Conservation (phyloP, 2,888 invertebrate species). For the Lobophora halterata region DNA sequence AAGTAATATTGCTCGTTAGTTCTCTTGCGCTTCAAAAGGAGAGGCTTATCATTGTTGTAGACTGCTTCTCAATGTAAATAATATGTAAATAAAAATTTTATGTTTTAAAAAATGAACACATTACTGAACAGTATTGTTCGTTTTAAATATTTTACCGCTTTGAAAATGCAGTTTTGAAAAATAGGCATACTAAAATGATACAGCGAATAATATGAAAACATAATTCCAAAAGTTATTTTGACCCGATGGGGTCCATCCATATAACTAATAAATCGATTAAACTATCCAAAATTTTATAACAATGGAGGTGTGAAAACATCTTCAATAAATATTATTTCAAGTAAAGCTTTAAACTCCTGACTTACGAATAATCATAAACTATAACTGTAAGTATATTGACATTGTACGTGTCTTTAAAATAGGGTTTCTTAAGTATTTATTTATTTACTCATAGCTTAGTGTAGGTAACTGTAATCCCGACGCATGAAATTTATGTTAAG, state of each 20-base stretch:
- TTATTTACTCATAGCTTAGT: slow-evolving; percentile 57
- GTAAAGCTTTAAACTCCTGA: slow-evolving; percentile 41
- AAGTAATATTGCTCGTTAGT: slow-evolving; percentile 26
- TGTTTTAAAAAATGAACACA: too few relatives aligned
- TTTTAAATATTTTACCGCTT: not conserved
- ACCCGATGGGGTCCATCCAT: too few relatives aligned
- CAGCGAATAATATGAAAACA: too few relatives aligned
- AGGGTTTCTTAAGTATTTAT: slow-evolving; percentile 57
- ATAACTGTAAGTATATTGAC: slow-evolving; percentile 30
- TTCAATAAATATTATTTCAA: too few relatives aligned
- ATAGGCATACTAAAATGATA: not conserved
- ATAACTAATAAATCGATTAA: too few relatives aligned
- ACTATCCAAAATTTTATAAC: too few relatives aligned
- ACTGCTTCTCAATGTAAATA: slow-evolving; percentile 57
- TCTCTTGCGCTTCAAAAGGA: slow-evolving; percentile 41
- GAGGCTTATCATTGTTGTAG: slow-evolving; percentile 51
- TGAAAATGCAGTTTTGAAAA: too few relatives aligned
- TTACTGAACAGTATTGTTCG: too few relatives aligned
- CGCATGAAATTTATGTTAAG: slow-evolving; percentile 41
- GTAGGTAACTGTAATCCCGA: slow-evolving; percentile 27
- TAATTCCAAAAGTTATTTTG: too few relatives aligned
- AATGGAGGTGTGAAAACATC: too few relatives aligned
- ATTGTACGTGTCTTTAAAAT: slow-evolving; percentile 31
- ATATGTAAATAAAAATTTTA: slow-evolving; percentile 43
- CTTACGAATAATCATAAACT: too few relatives aligned